Evolutionary conservation across 2,113 vertebrate genomes (phyloP).

Genomic region (Xenopus borealis): DNA sequence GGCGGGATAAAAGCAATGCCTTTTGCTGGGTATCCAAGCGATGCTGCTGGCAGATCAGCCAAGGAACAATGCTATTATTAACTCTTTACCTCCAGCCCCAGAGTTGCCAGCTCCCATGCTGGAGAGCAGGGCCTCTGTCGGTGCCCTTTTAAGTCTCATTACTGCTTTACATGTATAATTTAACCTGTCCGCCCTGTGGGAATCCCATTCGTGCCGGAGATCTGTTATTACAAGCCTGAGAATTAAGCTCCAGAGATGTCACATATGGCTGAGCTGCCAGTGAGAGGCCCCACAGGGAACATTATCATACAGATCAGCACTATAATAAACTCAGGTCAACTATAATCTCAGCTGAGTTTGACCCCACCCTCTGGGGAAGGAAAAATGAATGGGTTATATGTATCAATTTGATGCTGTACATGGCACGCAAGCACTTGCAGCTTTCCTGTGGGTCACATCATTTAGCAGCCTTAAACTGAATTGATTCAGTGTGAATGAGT

Average conservation of each 20-base stretch:
- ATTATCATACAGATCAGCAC: slow-evolving; percentile 31
- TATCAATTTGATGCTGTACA: slow-evolving; percentile 29
- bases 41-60: slow-evolving; percentile 18
- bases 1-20: slow-evolving; percentile 29
- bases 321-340: slow-evolving; percentile 34
- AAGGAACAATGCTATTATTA: slow-evolving; percentile 32
- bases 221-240: slow-evolving; percentile 40
- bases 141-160: slow-evolving; percentile 20
- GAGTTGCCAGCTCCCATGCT: slow-evolving; percentile 23
- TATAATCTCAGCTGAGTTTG: slow-evolving; percentile 31
- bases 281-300: slow-evolving; percentile 31
- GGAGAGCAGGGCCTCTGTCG: slow-evolving; percentile 15
- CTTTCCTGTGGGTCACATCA: slow-evolving; percentile 19
- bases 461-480: neutral
- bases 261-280: slow-evolving; percentile 35
- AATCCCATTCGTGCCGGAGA: slow-evolving; percentile 29
- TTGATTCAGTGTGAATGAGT: neutral
- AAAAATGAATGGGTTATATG: slow-evolving; percentile 32
- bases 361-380: slow-evolving; percentile 19
- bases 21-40: slow-evolving; percentile 20
- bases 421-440: slow-evolving; percentile 19
- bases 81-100: slow-evolving; percentile 14
- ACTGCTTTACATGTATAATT: slow-evolving; percentile 39
- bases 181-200: slow-evolving; percentile 37
- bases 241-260: slow-evolving; percentile 33